Evolutionary conservation across 2,797 vertebrate species (phyloP).

Genomic region (Macrochelys suwanniensis): DNA sequence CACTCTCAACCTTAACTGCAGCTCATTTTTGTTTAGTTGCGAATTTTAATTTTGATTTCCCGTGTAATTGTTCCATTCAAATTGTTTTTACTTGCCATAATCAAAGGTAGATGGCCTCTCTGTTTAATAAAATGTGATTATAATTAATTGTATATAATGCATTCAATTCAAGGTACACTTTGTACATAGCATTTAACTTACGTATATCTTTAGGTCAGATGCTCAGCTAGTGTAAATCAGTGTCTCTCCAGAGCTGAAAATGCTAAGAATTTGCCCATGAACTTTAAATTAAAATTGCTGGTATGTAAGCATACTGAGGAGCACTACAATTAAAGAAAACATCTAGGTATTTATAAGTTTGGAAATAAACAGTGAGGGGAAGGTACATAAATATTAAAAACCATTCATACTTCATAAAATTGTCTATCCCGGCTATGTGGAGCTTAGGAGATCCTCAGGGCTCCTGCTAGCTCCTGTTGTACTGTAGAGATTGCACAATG

Average conservation of each 20-base stretch:
- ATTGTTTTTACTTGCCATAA: background rate
- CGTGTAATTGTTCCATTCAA: background rate
- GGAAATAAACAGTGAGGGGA: background rate
- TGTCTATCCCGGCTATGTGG: background rate
- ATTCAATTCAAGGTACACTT: background rate
- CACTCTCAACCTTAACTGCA: background rate
- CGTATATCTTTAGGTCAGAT: background rate
- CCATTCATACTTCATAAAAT: background rate
- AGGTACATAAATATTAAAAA: background rate
- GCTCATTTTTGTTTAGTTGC: background rate
- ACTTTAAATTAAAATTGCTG: background rate
- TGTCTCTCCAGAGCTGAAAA: background rate
- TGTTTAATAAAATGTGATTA: too few relatives aligned
- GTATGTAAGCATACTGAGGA: background rate
- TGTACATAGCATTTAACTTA: background rate
- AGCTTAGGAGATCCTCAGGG: background rate
- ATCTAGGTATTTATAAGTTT: background rate
- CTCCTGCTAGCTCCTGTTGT: background rate
- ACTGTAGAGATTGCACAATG: background rate
- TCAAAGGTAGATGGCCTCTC: background rate
- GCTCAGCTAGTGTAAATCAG: background rate
- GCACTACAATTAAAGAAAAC: background rate
- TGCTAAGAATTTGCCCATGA: background rate
- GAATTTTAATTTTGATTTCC: background rate
- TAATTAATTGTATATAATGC: background rate